Percentiles rank a stretch among this genome's conserved stretches.
Evolutionary conservation across 2,797 vertebrate genomes (phyloP).

Genomic region (Diplodus sargus): DNA sequence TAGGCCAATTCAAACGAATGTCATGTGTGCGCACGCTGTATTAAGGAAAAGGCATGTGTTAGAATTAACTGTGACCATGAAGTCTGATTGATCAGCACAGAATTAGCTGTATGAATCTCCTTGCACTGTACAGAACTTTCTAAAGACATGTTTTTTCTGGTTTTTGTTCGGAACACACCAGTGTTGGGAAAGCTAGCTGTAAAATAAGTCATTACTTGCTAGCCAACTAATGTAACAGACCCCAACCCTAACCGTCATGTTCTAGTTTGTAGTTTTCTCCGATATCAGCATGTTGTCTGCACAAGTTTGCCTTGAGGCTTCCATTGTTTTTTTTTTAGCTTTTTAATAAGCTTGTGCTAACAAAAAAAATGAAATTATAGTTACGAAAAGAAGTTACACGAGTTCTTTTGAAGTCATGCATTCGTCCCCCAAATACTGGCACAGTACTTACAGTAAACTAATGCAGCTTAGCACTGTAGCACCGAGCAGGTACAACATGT

Average conservation of each 20-base stretch:
- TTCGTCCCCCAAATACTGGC: constrained; percentile 1
- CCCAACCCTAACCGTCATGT: not conserved
- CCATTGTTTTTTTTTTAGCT: constrained; percentile 35
- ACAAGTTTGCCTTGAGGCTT: constrained; percentile 1
- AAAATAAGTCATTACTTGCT: constrained; percentile 6
- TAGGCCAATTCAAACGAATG: constrained; percentile 38
- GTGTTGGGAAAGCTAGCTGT: constrained; percentile 1
- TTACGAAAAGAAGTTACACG: not conserved
- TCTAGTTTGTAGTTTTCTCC: constrained; percentile 30
- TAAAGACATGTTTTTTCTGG: constrained; percentile 9
- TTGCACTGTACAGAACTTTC: constrained; percentile 50
- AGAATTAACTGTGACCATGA: constrained; percentile 58
- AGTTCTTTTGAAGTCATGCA: constrained; percentile 2
- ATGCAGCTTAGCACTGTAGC: constrained; percentile 1
- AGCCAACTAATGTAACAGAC: not conserved
- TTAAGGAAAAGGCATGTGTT: constrained; percentile 37
- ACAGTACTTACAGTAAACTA: not conserved
- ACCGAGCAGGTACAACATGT: constrained; percentile 9
- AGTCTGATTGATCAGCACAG: constrained; percentile 52
- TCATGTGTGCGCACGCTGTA: constrained; percentile 34
- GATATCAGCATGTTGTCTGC: constrained; percentile 12
- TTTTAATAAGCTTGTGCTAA: constrained; percentile 18
- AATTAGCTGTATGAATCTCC: constrained; percentile 38
- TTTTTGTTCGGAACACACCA: constrained; percentile 16
- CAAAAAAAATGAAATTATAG: not conserved